Conservation (phyloP, 2,888 invertebrate species). For the Cantharis lateralis region DNA sequence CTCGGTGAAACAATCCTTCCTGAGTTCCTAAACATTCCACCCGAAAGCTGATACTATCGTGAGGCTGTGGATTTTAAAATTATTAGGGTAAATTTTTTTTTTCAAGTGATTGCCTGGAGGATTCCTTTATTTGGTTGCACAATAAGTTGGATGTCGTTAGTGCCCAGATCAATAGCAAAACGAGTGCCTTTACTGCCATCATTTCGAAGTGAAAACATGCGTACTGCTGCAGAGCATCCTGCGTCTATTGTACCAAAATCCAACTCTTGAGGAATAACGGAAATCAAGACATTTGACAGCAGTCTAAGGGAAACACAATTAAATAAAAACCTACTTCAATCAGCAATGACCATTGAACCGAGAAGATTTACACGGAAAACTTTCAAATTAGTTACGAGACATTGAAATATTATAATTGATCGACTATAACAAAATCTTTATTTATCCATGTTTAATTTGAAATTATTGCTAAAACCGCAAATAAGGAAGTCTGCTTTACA, state of each 20-base stretch:
- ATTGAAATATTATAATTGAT: not conserved
- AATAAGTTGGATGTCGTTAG: constrained; percentile 51
- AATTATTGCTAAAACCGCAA: not conserved
- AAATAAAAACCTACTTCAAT: constrained; percentile 6
- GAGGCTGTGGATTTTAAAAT: constrained; percentile 7
- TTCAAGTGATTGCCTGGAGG: constrained; percentile 37
- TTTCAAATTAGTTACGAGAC: not conserved
- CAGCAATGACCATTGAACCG: constrained; percentile 2
- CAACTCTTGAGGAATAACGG: constrained; percentile 45
- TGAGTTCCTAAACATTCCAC: constrained; percentile 18
- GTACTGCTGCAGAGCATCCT: constrained; percentile 50
- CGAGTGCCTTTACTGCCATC: constrained; percentile 50
- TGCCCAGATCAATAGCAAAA: constrained; percentile 55
- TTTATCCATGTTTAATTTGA: not conserved
- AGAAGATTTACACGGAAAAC: constrained; percentile 8
- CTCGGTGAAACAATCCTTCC: constrained; percentile 10
- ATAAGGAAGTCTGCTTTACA: not conserved
- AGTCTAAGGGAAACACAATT: constrained; percentile 34
- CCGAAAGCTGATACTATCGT: constrained; percentile 6
- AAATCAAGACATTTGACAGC: constrained; percentile 42
- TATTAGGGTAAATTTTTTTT: not conserved
- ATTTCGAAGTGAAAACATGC: constrained; percentile 51
- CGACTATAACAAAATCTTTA: not conserved
- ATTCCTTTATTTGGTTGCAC: constrained; percentile 54
- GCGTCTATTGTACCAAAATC: constrained; percentile 57